These are phyloP conservation scores for Listronotus oregonensis DNA, from an alignment of 1,140 invertebrate species.

Conservation along the genomic window DNA sequence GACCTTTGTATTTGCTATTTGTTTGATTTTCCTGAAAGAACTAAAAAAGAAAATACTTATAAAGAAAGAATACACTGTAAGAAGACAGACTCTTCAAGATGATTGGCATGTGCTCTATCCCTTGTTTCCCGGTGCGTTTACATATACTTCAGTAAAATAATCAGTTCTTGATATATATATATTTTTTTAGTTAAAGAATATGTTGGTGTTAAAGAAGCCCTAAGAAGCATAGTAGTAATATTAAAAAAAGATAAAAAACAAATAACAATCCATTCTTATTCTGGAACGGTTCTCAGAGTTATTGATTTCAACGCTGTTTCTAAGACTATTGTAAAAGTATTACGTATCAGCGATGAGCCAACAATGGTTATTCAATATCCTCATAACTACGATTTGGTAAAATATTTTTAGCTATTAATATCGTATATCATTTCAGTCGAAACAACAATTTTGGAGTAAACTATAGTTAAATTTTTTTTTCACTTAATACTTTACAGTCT, in stretches of 20 bases:
- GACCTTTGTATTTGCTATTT: no score
- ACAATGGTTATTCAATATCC: slow-evolving; percentile 61
- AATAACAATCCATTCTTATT: slow-evolving; percentile 73
- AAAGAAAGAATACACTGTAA: slow-evolving; percentile 4
- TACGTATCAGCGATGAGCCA: slow-evolving; percentile 56
- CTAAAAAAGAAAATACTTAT: no score
- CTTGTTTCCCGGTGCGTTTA: slow-evolving; percentile 37
- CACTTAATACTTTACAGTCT: no score
- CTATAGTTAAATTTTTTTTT: no score
- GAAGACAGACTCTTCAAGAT: slow-evolving; percentile 8
- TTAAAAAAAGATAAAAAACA: slow-evolving; percentile 68
- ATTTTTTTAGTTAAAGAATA: slow-evolving; percentile 59
- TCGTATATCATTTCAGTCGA: no score
- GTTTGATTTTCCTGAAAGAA: no score
- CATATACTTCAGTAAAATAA: no score
- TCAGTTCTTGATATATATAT: no score
- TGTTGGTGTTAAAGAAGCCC: slow-evolving; percentile 51
- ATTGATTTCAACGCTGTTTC: slow-evolving; percentile 34
- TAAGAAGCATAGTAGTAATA: slow-evolving; percentile 56
- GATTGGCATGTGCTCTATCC: slow-evolving; percentile 26
- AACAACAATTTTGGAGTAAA: no score
- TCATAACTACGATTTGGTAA: slow-evolving; percentile 65
- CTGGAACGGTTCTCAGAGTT: slow-evolving; percentile 43
- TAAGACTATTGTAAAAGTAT: slow-evolving; percentile 11
- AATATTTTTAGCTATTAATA: no score